Evolutionary conservation across 2,113 vertebrate species (phyloP).

Genomic region (Lepisosteus oculatus): DNA sequence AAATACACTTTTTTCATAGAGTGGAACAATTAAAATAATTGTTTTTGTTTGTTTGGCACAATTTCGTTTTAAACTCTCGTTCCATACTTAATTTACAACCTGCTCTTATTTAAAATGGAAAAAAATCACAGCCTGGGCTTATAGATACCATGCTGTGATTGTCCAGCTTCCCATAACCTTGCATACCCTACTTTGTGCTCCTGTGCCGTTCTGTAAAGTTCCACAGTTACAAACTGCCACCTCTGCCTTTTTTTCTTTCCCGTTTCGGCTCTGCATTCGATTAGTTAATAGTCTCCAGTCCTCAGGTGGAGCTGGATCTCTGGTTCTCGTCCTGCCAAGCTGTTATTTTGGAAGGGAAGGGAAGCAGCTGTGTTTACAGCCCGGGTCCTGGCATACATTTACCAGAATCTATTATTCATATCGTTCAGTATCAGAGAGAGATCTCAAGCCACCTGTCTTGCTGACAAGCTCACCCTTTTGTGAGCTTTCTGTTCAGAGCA

Average conservation of each 20-base stretch:
- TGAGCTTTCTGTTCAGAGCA: conserved; percentile 98
- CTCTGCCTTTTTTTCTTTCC: conserved; percentile 46
- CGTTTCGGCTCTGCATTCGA: conserved; percentile 71
- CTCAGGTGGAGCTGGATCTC: conserved; percentile 96
- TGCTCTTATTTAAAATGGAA: neutral
- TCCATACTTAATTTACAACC: neutral
- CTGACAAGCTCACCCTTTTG: conserved; percentile 99
- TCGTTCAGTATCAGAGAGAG: conserved; percentile 99
- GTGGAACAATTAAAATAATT: neutral
- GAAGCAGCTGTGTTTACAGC: conserved; percentile 99
- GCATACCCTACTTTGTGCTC: conserved; percentile 31
- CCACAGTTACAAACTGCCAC: conserved; percentile 3
- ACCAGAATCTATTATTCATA: conserved; percentile 99
- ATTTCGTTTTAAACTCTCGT: conserved; percentile 8
- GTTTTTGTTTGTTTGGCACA: conserved; percentile 9
- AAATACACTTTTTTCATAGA: neutral
- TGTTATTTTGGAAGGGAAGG: conserved; percentile 99
- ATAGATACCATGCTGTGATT: neutral
- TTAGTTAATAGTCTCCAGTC: conserved; percentile 81
- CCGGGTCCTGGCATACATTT: conserved; percentile 99
- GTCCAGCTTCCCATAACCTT: neutral
- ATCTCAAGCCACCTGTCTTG: conserved; percentile 99
- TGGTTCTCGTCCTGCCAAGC: conserved; percentile 96
- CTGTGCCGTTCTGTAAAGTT: conserved; percentile 1
- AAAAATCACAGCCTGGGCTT: no score